Conservation (phyloP, 2,888 invertebrate genomes). For the Aethes cnicana region DNA sequence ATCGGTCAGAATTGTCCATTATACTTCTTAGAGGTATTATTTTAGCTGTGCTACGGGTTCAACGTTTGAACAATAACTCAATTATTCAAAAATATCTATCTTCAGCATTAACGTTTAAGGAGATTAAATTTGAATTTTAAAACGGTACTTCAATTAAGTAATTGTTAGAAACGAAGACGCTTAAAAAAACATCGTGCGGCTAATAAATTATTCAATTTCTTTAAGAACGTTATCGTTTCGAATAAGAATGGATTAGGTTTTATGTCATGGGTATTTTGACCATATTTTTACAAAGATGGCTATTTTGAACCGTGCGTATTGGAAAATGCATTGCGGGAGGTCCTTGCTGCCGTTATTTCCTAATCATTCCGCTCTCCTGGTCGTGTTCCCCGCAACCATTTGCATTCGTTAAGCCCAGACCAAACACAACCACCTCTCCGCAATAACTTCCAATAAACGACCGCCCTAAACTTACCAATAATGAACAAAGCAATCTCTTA, state of each 20-base stretch:
- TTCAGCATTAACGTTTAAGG: neutral
- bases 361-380: slow-evolving; percentile 16
- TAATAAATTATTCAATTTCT: neutral
- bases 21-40: too few relatives aligned
- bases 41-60: too few relatives aligned
- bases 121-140: neutral
- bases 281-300: too few relatives aligned
- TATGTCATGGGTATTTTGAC: too few relatives aligned
- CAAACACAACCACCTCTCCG: slow-evolving; percentile 42
- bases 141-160: slow-evolving; percentile 2
- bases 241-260: too few relatives aligned
- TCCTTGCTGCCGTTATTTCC: slow-evolving; percentile 8
- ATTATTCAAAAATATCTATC: too few relatives aligned
- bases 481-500: slow-evolving; percentile 19
- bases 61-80: too few relatives aligned
- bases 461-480: slow-evolving; percentile 17
- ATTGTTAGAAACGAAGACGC: neutral
- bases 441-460: slow-evolving; percentile 39
- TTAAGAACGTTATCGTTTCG: neutral
- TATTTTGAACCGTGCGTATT: too few relatives aligned
- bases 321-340: neutral
- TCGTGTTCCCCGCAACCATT: slow-evolving; percentile 44
- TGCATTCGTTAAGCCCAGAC: slow-evolving; percentile 49
- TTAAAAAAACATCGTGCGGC: neutral
- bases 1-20: too few relatives aligned